phyloP scores from a whole-genome alignment of 2,888 invertebrate species.

The Mesochorus sp. region DNA sequence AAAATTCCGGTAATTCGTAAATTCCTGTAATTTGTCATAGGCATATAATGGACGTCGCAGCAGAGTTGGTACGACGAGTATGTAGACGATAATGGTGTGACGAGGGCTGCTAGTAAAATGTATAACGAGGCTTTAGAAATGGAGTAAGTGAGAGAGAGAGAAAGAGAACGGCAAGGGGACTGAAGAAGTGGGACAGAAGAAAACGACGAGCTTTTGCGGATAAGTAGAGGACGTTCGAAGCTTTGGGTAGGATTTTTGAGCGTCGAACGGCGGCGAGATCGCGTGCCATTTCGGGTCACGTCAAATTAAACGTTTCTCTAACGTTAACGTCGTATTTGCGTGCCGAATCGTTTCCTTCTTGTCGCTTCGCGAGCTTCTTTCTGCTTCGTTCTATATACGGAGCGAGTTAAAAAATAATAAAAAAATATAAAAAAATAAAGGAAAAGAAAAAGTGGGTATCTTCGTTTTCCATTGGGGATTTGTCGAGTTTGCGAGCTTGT shows the following conservation, averaged over 20 bases:
- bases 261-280: slow-evolving; percentile 67
- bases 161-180: background rate
- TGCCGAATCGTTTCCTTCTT: slow-evolving; percentile 67
- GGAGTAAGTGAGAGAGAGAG: background rate
- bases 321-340: slow-evolving; percentile 80
- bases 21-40: slow-evolving; percentile 66
- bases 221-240: slow-evolving; percentile 26
- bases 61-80: slow-evolving; percentile 2
- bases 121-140: slow-evolving; percentile 8
- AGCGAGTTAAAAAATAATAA: no score
- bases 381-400: background rate
- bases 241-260: slow-evolving; percentile 57
- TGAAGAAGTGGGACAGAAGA: background rate
- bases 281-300: slow-evolving; percentile 76
- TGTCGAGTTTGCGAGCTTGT: background rate
- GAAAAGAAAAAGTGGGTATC: background rate
- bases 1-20: slow-evolving; percentile 64
- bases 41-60: slow-evolving; percentile 43
- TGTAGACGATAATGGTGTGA: background rate
- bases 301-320: slow-evolving; percentile 78
- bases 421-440: no score
- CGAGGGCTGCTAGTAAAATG: slow-evolving; percentile 2
- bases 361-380: slow-evolving; percentile 38
- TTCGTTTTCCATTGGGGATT: slow-evolving; percentile 29
- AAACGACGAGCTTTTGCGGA: slow-evolving; percentile 25